A percentile compares a stretch with the other conserved stretches of the same genome.
Evolutionary conservation across 2,888 invertebrate species (phyloP).

Genomic region (Himalopsyche kuldschensis): DNA sequence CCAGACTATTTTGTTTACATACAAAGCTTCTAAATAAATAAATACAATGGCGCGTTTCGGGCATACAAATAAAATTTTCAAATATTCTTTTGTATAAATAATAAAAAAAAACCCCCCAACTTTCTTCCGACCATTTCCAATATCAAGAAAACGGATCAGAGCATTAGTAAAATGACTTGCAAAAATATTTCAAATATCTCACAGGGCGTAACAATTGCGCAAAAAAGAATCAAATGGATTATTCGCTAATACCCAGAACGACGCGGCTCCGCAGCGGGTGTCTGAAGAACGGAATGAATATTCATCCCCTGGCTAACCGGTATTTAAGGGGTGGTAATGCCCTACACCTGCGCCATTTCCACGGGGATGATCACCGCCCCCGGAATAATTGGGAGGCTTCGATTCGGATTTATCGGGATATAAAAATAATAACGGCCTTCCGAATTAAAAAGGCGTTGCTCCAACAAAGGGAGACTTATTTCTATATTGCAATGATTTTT

Average conservation of each 20-base stretch:
- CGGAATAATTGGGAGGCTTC: conserved; percentile 10
- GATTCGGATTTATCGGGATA: neutral
- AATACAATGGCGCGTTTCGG: no score
- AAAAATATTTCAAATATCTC: neutral
- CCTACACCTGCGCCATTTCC: conserved; percentile 10
- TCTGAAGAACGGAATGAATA: neutral
- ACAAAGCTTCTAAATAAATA: no score
- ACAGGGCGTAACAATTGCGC: neutral
- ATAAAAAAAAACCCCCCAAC: neutral
- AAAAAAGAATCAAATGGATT: neutral
- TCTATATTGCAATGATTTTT: neutral
- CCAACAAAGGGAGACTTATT: neutral
- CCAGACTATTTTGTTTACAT: no score
- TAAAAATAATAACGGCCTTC: conserved; percentile 1
- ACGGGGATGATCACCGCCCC: neutral
- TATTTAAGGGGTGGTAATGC: conserved; percentile 4
- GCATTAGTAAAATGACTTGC: neutral
- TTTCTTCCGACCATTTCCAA: neutral
- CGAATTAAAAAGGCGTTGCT: neutral
- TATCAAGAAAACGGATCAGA: neutral
- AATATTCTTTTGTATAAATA: neutral
- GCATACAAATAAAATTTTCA: neutral
- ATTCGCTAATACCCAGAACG: neutral
- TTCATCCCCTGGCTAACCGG: conserved; percentile 1
- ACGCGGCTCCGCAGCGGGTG: neutral